Evolutionary conservation across 2,113 vertebrate species (phyloP), one percentile per base, ranked within the genome.

Genomic region (Pangasianodon hypophthalmus): DNA sequence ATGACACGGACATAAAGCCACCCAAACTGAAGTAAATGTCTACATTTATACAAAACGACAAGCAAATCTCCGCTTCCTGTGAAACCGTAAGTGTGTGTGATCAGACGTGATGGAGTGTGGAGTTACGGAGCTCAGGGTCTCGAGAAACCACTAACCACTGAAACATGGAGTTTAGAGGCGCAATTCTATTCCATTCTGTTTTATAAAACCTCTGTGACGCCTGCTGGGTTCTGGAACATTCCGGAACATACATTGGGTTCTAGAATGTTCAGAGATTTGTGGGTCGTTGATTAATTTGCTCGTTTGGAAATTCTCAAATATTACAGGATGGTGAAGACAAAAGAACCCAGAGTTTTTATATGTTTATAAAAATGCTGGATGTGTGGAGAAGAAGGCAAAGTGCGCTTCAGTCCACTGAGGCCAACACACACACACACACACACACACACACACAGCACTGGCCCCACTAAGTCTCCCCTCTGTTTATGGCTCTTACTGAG

Each of bases 381-480:
- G 24, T 37, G 2, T 79, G 37, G 13, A 75, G 37, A 44, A 75
- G 41, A 75, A 73, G 14, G 5, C 60, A 62, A n/a, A 16, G 69
- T 80, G 50, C 32, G 58, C n/a, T 56, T 32, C 50, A 37, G 67
- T 67, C n/a, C n/a, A 69, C 64, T 32, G 3, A 56, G 75, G 2
- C 14, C 52, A 60, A 10, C 8, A 77, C 69, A 16, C 84, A 24
- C 48, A 56, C 50, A 44, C 50, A 54, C 69, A 87, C 85, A 73
- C 48, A 56, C 67, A 71, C 83, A 64, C 56, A 44, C 58, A 84
- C 52, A 54, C 81, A 81, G 32, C 48, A 50, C 44, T 69, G 87
- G 87, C 87, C 80, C 87, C 79, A 88, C 80, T 73, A 52, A 84
- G 87, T 88, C 87, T 88, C 87, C 60, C 21, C 60, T 88, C 50